These are phyloP conservation scores for Sitobion miscanthi DNA, from an alignment of 1,140 invertebrate species.

Conservation along the genomic window DNA sequence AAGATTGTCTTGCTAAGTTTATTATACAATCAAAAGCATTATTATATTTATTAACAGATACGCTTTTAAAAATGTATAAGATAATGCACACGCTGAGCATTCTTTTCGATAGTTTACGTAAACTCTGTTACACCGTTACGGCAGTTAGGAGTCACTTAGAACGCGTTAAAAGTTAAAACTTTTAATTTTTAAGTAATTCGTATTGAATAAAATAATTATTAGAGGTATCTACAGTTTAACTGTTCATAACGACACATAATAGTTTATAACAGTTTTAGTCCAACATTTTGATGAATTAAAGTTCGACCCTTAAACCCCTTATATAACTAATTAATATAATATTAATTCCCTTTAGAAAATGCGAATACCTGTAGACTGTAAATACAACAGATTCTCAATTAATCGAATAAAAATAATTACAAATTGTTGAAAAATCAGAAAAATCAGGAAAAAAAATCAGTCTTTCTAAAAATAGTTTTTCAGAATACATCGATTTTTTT, in stretches of 20 bases:
- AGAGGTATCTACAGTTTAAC: neutral
- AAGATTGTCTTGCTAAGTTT: conserved; percentile 15
- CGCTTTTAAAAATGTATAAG: neutral
- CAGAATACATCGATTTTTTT: too few relatives aligned
- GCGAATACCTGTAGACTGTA: neutral
- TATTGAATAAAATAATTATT: neutral
- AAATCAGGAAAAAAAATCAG: neutral
- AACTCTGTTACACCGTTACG: neutral
- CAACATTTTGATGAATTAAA: neutral
- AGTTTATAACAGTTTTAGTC: neutral
- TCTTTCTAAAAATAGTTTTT: neutral
- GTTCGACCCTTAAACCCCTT: neutral
- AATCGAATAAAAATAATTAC: neutral
- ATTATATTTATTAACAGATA: neutral
- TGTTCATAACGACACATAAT: neutral
- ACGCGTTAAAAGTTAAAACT: neutral
- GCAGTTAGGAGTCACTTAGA: neutral
- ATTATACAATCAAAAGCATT: neutral
- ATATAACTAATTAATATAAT: neutral
- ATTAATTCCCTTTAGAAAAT: neutral
- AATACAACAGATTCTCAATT: neutral
- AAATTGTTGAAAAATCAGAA: neutral
- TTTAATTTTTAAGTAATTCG: neutral
- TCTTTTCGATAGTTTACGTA: neutral
- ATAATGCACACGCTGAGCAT: neutral